Evolutionary conservation across 2,888 invertebrate genomes (phyloP).

Genomic region (Spilarctia lutea): DNA sequence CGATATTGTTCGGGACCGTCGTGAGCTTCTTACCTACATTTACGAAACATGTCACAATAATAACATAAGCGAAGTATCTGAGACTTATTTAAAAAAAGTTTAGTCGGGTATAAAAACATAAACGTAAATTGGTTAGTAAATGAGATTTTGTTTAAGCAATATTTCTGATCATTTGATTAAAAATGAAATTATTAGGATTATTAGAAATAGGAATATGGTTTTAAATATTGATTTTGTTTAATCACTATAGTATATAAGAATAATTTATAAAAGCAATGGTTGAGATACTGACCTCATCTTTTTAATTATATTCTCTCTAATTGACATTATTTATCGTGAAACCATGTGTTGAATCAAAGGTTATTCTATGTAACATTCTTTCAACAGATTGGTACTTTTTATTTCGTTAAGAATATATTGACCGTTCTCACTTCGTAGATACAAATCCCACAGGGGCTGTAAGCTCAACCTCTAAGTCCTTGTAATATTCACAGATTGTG

Average conservation of each 20-base stretch:
- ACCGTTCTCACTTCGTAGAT: background rate
- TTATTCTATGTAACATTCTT: background rate
- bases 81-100: background rate
- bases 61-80: background rate
- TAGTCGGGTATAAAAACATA: background rate
- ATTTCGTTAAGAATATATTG: background rate
- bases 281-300: no score
- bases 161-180: no score
- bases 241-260: no score
- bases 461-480: background rate
- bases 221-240: no score
- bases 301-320: background rate
- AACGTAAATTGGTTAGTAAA: no score
- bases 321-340: background rate
- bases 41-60: background rate
- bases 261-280: no score
- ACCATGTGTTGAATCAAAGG: no score
- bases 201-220: no score
- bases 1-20: background rate
- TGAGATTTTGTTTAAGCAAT: no score
- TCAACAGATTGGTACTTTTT: background rate
- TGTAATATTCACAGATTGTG: slow-evolving; percentile 5
- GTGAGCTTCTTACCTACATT: background rate
- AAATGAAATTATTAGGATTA: no score
- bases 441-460: background rate